Evolutionary conservation across 2,113 vertebrate species (phyloP), one percentile per base, ranked within the genome.

Genomic region (Cyanoliseus patagonus): DNA sequence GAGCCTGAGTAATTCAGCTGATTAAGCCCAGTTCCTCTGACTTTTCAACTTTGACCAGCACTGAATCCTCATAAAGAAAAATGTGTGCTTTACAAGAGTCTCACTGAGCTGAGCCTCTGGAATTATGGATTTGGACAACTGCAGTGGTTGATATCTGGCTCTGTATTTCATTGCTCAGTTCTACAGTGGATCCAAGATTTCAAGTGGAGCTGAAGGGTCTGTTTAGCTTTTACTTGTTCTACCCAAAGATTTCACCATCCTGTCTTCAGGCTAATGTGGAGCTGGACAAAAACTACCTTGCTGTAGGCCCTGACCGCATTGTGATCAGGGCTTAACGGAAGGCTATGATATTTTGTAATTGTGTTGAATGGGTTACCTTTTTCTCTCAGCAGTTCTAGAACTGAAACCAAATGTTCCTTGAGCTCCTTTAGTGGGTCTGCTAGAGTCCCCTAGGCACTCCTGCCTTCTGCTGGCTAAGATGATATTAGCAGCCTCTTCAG

Each of bases 401-500:
- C n/a, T 70, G 81, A 91, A 86, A 69, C 20, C n/a, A 46, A 83
- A 46, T 13, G 20, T 61, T 86, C 16, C 49, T 64, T 52, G 11
- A 19, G 37, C n/a, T 76, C 3, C 47, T 76, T 63, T 11, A 20
- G 39, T 78, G 76, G 84, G 52, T 62, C n/a, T 92, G 61, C 57
- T 42, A 18, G 57, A 80, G 88, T 94, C 77, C 95, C 69, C 87
- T 51, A 88, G 88, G 72, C 96, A 59, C 88, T 96, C 80, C 95
- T 97, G 97, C 97, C 92, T 94, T 95, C 96, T 97, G 83, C 96
- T 97, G 96, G 95, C 77, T 76, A 82, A 90, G 7, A 24, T 63
- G 76, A n/a, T 88, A 67, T 93, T 95, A 84, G 94, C 95, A 97
- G 66, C 37, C 33, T 66, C 73, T 76, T 51, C 69, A 16, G 20